Conservation (phyloP, 2,113 vertebrate species). For the Pterophyllum scalare region DNA sequence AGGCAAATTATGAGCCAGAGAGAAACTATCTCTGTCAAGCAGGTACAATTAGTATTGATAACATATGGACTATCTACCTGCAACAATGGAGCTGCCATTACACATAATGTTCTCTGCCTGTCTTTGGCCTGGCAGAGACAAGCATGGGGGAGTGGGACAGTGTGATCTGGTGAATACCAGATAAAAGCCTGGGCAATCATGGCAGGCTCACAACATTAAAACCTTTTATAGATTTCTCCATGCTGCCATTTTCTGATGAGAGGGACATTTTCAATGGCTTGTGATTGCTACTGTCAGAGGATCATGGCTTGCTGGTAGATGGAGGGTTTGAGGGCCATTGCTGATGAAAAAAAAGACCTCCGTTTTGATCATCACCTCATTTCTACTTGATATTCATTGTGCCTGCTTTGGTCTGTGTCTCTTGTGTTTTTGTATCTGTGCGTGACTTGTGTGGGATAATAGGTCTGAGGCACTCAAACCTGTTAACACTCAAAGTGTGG, state of each 20-base stretch:
- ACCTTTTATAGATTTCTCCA: slow-evolving; percentile 79
- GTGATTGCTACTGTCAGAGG: slow-evolving; percentile 76
- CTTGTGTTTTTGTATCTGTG: slow-evolving; percentile 13
- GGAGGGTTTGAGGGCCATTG: slow-evolving; percentile 28
- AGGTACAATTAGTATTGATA: slow-evolving; percentile 78
- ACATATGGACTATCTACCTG: slow-evolving; percentile 69
- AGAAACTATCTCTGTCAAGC: slow-evolving; percentile 64
- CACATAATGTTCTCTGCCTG: slow-evolving; percentile 52
- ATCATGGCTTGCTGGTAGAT: slow-evolving; percentile 37
- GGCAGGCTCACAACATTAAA: slow-evolving; percentile 74
- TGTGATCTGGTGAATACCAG: slow-evolving; percentile 75
- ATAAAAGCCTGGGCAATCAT: slow-evolving; percentile 79
- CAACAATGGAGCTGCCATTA: slow-evolving; percentile 70
- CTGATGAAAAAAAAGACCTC: slow-evolving; percentile 13
- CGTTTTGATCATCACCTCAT: slow-evolving; percentile 42
- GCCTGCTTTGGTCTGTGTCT: slow-evolving; percentile 5
- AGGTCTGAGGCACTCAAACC: background rate
- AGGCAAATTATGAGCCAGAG: slow-evolving; percentile 46
- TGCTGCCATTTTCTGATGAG: slow-evolving; percentile 71
- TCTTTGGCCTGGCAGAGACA: slow-evolving; percentile 58
- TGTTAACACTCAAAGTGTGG: slow-evolving; percentile 29
- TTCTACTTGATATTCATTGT: slow-evolving; percentile 50
- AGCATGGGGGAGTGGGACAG: slow-evolving; percentile 38
- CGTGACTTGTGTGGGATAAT: slow-evolving; percentile 4
- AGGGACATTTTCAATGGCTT: slow-evolving; percentile 71